Conservation (phyloP, 1,140 invertebrate species). For the Solenopsis fugax region DNA sequence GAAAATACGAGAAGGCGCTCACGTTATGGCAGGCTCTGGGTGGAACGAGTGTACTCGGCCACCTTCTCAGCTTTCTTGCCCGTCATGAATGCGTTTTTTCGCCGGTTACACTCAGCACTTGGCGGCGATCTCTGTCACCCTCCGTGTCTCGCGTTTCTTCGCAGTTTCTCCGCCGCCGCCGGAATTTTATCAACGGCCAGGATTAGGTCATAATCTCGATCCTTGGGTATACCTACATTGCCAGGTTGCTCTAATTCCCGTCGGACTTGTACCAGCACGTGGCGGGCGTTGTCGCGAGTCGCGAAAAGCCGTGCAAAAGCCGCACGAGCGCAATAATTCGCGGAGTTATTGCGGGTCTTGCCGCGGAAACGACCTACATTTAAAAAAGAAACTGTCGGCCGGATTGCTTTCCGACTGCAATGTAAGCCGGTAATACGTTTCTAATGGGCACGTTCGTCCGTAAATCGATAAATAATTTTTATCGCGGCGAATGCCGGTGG, state of each 20-base stretch:
- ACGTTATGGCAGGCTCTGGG: conserved; percentile 34
- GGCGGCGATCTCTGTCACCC: neutral
- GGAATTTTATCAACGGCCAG: neutral
- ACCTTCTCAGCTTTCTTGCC: neutral
- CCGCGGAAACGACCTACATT: conserved; percentile 46
- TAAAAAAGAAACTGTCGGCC: conserved; percentile 20
- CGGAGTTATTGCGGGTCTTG: conserved; percentile 32
- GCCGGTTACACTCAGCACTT: neutral
- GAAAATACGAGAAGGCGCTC: conserved; percentile 73
- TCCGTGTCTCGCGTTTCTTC: neutral
- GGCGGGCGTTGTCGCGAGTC: conserved; percentile 25
- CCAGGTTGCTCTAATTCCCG: neutral
- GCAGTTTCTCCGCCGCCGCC: neutral
- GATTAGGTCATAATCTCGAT: neutral
- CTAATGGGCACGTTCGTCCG: conserved; percentile 63
- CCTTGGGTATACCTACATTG: neutral
- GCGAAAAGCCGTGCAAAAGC: neutral
- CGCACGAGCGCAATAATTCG: conserved; percentile 44
- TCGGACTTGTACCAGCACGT: conserved; percentile 37
- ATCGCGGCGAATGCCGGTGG: conserved; percentile 27
- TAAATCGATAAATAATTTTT: conserved; percentile 74
- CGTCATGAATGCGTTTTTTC: neutral
- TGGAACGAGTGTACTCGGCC: neutral
- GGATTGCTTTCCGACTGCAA: conserved; percentile 66
- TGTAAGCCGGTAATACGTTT: conserved; percentile 61